Evolutionary conservation across 2,888 invertebrate genomes (phyloP).

Genomic region (Meiosimyza platycephala): DNA sequence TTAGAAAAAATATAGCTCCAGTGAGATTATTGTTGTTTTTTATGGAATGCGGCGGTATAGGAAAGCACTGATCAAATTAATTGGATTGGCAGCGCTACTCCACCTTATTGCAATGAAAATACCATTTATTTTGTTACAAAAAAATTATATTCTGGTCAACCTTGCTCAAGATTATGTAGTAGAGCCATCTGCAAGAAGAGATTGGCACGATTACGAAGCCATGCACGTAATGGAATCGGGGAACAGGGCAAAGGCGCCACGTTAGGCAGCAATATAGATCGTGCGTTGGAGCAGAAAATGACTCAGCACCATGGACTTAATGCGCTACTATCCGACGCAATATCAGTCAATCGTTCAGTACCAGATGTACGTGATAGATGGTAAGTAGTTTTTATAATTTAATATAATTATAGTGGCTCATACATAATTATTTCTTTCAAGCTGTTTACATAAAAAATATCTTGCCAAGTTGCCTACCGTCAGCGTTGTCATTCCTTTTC

Average conservation of each 20-base stretch:
- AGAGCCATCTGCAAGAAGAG: slow-evolving; percentile 69
- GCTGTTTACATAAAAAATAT: slow-evolving; percentile 46
- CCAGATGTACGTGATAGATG: slow-evolving; percentile 80
- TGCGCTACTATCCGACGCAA: slow-evolving; percentile 90
- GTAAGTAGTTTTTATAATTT: slow-evolving; percentile 55
- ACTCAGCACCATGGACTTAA: slow-evolving; percentile 95
- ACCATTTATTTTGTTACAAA: no score
- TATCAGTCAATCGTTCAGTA: slow-evolving; percentile 86
- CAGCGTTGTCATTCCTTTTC: slow-evolving; percentile 92
- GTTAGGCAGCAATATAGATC: slow-evolving; percentile 71
- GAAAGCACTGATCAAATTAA: no score
- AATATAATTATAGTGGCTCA: not conserved
- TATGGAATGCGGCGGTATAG: no score
- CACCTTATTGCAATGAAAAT: no score
- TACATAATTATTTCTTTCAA: not conserved
- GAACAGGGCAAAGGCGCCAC: slow-evolving; percentile 80
- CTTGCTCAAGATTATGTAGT: no score
- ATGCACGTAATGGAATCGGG: slow-evolving; percentile 78
- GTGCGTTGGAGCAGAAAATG: slow-evolving; percentile 73
- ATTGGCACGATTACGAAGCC: slow-evolving; percentile 83
- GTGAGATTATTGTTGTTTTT: no score
- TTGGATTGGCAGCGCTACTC: no score
- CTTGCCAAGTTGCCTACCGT: slow-evolving; percentile 73
- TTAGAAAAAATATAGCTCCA: no score
- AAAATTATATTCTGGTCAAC: no score